A percentile compares a stretch with the other conserved stretches of the same genome.
These are phyloP conservation scores for Deroplatys truncata DNA, from an alignment of 2,888 invertebrate genomes.

Conservation along the genomic window DNA sequence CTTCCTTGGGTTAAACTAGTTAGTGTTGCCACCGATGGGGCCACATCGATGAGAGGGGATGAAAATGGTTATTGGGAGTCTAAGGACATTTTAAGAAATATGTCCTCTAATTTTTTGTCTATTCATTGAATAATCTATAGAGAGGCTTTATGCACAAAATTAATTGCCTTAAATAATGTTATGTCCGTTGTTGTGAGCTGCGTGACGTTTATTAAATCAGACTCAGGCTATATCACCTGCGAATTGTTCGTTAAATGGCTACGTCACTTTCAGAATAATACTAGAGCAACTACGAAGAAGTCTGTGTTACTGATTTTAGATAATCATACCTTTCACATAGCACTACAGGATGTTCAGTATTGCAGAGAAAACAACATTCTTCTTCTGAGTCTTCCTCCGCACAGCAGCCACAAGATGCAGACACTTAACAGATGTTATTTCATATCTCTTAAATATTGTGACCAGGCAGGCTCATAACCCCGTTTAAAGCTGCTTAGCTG, in stretches of 20 bases:
- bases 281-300: no score
- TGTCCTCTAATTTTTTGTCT: no score
- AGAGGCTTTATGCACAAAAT: no score
- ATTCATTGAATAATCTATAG: no score
- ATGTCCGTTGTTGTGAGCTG: not conserved
- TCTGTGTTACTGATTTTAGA: not conserved
- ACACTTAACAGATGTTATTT: constrained; percentile 29
- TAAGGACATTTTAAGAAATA: no score
- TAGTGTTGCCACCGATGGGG: no score
- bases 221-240: constrained; percentile 1
- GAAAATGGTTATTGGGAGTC: no score
- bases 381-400: constrained; percentile 29
- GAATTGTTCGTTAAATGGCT: constrained; percentile 7
- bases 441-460: constrained; percentile 21
- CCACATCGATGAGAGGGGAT: no score
- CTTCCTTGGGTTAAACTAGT: no score
- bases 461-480: not conserved
- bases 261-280: not conserved
- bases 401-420: constrained; percentile 26
- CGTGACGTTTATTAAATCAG: not conserved
- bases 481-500: not conserved
- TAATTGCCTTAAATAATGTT: no score
- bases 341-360: constrained; percentile 13
- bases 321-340: constrained; percentile 3
- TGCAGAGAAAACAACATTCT: constrained; percentile 24